A percentile compares a stretch with the other conserved stretches of the same genome.
These are phyloP conservation scores for Sweltsa coloradensis DNA, from an alignment of 1,140 invertebrate species.

Conservation along the genomic window DNA sequence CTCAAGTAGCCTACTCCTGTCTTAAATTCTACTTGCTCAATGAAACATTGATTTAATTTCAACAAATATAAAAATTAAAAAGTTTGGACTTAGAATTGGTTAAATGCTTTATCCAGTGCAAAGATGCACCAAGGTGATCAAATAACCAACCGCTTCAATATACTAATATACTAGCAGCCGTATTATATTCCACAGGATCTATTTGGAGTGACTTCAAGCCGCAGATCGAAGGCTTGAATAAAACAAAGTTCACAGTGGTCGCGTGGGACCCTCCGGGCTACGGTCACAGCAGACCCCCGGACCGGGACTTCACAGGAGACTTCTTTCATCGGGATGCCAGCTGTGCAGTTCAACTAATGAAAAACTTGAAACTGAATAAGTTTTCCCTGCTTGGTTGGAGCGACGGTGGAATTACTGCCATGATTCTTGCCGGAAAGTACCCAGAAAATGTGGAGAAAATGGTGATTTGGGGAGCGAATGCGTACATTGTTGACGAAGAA, in stretches of 20 bases:
- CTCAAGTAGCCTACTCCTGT: no score
- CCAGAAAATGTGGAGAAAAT: constrained; percentile 54
- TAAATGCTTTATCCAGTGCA: no score
- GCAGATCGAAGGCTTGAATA: constrained; percentile 56
- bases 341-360: constrained; percentile 55
- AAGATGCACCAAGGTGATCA: no score
- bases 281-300: constrained; percentile 68
- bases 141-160: no score
- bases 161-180: no score
- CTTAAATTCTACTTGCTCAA: no score
- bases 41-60: no score
- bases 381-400: constrained; percentile 81
- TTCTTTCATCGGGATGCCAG: constrained; percentile 67
- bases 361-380: constrained; percentile 36
- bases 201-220: constrained; percentile 72
- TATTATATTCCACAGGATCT: constrained; percentile 31
- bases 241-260: constrained; percentile 58
- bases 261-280: constrained; percentile 83
- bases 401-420: constrained; percentile 70
- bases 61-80: no score
- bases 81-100: no score
- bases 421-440: constrained; percentile 59
- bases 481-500: constrained; percentile 58
- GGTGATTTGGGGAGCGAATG: constrained; percentile 64
- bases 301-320: constrained; percentile 50